phyloP scores from a whole-genome alignment of 2,113 vertebrate genomes.

The Dipodomys ordii region DNA sequence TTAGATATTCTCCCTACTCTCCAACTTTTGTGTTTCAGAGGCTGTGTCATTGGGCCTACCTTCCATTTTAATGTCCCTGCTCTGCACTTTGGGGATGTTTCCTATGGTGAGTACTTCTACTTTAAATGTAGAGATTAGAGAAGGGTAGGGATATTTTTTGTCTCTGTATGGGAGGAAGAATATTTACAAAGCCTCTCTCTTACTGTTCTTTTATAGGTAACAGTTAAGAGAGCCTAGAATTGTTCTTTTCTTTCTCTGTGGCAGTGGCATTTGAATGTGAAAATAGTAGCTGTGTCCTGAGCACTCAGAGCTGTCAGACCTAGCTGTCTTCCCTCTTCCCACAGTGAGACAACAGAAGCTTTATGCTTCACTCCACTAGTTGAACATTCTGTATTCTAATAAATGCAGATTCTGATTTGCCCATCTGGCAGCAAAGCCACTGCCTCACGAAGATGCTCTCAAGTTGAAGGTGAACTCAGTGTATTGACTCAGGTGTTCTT shows the following conservation, averaged over 20 bases:
- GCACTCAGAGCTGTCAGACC: neutral
- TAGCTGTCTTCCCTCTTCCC: neutral
- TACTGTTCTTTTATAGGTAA: neutral
- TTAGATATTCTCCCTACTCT: neutral
- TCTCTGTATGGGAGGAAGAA: neutral
- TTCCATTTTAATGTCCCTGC: conserved; percentile 90
- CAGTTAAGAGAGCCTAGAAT: neutral
- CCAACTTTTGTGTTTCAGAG: conserved; percentile 82
- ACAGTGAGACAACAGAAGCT: neutral
- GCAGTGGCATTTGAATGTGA: neutral
- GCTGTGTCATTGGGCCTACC: conserved; percentile 89
- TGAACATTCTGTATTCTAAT: neutral
- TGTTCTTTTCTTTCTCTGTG: neutral
- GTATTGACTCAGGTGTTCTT: conserved; percentile 49
- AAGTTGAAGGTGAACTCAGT: conserved; percentile 71
- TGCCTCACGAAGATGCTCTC: conserved; percentile 68
- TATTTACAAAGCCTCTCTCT: neutral
- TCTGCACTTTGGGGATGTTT: conserved; percentile 91
- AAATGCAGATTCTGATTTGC: conserved; percentile 67
- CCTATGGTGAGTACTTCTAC: conserved; percentile 89
- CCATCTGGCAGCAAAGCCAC: conserved; percentile 48
- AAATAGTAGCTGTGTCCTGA: neutral
- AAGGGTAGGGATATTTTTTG: neutral
- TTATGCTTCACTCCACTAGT: accelerated
- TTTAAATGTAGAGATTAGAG: conserved; percentile 36